Evolutionary conservation across 2,888 invertebrate species (phyloP).

Genomic region (Dolomedes plantarius): DNA sequence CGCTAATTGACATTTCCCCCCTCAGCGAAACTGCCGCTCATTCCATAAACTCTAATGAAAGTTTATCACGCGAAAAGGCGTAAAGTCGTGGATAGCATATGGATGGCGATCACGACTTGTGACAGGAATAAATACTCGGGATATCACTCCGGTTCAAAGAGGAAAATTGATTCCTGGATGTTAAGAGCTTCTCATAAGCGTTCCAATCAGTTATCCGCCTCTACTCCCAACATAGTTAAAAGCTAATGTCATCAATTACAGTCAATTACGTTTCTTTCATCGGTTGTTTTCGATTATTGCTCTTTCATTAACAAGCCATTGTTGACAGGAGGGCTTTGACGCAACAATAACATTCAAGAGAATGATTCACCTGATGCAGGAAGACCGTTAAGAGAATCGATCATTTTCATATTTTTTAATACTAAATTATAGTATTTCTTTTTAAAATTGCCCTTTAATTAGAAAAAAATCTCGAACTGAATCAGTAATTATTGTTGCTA

Average conservation of each 20-base stretch:
- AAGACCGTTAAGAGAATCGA: no score
- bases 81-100: slow-evolving; percentile 7
- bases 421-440: no score
- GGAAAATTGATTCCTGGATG: background rate
- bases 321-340: no score
- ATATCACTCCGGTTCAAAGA: background rate
- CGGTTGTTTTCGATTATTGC: no score
- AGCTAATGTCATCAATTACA: background rate
- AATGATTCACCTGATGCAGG: no score
- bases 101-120: slow-evolving; percentile 6
- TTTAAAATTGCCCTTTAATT: no score
- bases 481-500: no score
- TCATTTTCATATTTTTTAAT: no score
- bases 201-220: background rate
- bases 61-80: slow-evolving; percentile 36
- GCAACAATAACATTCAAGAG: no score
- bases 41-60: slow-evolving; percentile 24
- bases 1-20: slow-evolving; percentile 43
- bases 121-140: background rate
- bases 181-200: background rate
- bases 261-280: no score
- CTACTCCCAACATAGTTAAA: background rate
- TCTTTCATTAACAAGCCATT: no score
- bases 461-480: no score
- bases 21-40: slow-evolving; percentile 3